Conservation (phyloP, 1,140 invertebrate genomes). For the Rhynchophorus ferrugineus region DNA sequence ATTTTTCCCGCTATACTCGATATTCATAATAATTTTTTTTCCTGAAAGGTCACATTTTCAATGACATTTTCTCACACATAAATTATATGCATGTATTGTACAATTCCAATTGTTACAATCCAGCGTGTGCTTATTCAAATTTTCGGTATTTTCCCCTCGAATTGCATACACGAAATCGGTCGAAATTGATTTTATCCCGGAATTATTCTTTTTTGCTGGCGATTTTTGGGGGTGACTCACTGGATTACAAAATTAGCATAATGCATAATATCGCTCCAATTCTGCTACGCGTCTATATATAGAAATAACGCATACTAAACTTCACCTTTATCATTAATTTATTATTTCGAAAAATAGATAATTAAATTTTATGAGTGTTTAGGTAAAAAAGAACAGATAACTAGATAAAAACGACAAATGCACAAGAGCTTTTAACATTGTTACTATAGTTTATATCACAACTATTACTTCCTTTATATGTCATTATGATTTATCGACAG, state of each 20-base stretch:
- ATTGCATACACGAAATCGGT: conserved; percentile 12
- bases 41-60: conserved; percentile 30
- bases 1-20: conserved; percentile 6
- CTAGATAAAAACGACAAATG: too few species aligned
- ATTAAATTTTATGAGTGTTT: too few species aligned
- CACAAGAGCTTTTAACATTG: too few species aligned
- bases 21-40: conserved; percentile 19
- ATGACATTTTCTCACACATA: conserved; percentile 30
- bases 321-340: conserved; percentile 7
- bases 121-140: conserved; percentile 33
- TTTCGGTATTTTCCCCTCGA: conserved; percentile 12
- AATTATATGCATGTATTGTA: conserved; percentile 35
- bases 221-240: conserved; percentile 19
- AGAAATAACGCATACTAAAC: conserved; percentile 4
- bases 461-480: too few species aligned
- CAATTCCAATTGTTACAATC: conserved; percentile 27
- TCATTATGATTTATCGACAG: too few species aligned
- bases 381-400: background rate
- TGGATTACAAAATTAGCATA: conserved; percentile 18
- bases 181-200: conserved; percentile 18
- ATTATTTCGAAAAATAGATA: too few species aligned
- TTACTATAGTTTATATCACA: too few species aligned
- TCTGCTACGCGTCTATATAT: conserved; percentile 1
- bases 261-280: conserved; percentile 8
- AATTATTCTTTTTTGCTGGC: conserved; percentile 16